Evolutionary conservation across 2,113 vertebrate genomes (phyloP).

Genomic region (Protobothrops flavoviridis): DNA sequence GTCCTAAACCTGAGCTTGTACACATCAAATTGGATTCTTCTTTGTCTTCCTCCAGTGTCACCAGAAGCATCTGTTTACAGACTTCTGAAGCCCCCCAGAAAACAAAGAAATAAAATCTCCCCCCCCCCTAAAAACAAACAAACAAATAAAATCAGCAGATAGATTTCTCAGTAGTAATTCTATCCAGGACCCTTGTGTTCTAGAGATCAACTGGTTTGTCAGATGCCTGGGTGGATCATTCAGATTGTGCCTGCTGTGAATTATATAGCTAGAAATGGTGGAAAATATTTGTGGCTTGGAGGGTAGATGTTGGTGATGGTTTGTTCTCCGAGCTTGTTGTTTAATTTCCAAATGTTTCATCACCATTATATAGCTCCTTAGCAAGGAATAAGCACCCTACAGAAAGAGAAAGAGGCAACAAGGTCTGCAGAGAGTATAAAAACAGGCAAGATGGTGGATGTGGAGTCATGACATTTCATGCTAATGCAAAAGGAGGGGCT

Average conservation of each 20-base stretch:
- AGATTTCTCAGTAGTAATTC: neutral
- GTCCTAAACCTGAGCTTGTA: neutral
- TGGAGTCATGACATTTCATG: neutral
- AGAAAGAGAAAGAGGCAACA: neutral
- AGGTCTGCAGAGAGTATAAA: neutral
- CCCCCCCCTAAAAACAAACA: no score
- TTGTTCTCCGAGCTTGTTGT: neutral
- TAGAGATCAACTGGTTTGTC: neutral
- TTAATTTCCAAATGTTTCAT: neutral
- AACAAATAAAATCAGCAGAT: neutral
- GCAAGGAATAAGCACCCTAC: neutral
- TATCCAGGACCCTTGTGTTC: neutral
- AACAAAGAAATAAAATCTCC: no score
- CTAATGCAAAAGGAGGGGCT: neutral
- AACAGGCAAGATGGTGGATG: neutral
- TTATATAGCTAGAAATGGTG: neutral
- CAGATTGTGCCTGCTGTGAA: neutral
- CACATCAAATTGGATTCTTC: neutral
- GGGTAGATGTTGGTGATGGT: neutral
- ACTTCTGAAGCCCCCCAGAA: neutral
- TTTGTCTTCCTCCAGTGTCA: neutral
- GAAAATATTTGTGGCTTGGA: neutral
- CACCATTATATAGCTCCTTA: neutral
- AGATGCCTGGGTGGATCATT: neutral
- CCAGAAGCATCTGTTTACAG: neutral